Percentiles rank a stretch among this genome's conserved stretches.
Evolutionary conservation across 2,888 invertebrate species (phyloP).

Genomic region (Amphiduros pacificus): DNA sequence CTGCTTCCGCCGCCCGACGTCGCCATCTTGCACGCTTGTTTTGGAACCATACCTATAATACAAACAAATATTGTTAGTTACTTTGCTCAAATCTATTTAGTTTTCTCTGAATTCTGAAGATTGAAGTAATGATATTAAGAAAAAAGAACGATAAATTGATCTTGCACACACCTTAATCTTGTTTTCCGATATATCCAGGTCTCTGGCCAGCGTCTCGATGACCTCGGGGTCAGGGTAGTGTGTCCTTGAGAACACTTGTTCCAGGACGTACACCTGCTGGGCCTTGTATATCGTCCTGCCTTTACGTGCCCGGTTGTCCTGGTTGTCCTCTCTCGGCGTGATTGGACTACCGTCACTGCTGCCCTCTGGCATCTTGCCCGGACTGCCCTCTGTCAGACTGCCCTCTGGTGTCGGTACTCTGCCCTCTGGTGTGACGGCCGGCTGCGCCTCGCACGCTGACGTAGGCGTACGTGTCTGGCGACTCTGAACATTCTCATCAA

Average conservation of each 20-base stretch:
- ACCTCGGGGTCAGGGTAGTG: conserved; percentile 21
- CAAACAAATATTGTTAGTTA: background rate
- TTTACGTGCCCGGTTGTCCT: conserved; percentile 9
- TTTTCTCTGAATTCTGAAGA: too few relatives aligned
- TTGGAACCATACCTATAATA: conserved; percentile 19
- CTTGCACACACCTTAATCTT: conserved; percentile 17
- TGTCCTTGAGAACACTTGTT: conserved; percentile 18
- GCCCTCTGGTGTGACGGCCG: too few relatives aligned
- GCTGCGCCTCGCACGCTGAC: too few relatives aligned
- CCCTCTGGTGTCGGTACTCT: too few relatives aligned
- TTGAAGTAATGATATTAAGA: too few relatives aligned
- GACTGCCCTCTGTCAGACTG: too few relatives aligned
- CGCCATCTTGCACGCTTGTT: conserved; percentile 20
- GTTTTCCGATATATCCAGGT: conserved; percentile 19
- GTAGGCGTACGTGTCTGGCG: too few relatives aligned
- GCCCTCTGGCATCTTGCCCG: too few relatives aligned
- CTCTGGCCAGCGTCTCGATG: conserved; percentile 18
- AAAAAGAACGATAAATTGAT: too few relatives aligned
- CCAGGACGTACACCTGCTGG: conserved; percentile 19
- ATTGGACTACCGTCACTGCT: background rate
- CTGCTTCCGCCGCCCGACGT: conserved; percentile 13
- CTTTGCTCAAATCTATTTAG: too few relatives aligned
- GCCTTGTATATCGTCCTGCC: conserved; percentile 20
- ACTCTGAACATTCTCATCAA: too few relatives aligned
- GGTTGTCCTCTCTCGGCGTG: background rate